These are phyloP conservation scores for Apoda limacodes DNA, from an alignment of 2,888 invertebrate genomes.

Conservation along the genomic window DNA sequence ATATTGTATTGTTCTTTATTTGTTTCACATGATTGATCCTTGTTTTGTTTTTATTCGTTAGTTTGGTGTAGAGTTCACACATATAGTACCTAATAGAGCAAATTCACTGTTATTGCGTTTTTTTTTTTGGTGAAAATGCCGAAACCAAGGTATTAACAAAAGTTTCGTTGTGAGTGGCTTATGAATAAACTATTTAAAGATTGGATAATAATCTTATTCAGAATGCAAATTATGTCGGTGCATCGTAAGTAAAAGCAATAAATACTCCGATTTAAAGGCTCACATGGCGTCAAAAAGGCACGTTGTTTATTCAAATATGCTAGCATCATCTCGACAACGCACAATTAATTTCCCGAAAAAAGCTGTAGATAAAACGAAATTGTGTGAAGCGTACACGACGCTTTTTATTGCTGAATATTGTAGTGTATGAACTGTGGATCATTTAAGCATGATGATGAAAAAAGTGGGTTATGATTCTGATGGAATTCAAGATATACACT, in stretches of 20 bases:
- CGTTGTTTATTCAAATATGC: conserved; percentile 1
- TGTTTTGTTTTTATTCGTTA: too few species aligned
- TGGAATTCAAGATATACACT: conserved; percentile 2
- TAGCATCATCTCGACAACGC: conserved; percentile 2
- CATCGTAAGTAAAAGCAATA: too few species aligned
- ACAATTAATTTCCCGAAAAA: conserved; percentile 2
- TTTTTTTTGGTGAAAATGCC: too few species aligned
- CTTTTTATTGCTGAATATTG: conserved; percentile 6
- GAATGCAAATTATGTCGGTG: too few species aligned
- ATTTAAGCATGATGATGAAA: too few species aligned
- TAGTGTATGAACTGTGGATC: too few species aligned
- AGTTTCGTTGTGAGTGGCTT: background rate
- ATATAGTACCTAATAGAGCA: conserved; percentile 3
- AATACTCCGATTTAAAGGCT: too few species aligned
- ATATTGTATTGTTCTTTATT: too few species aligned
- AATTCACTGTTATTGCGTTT: conserved; percentile 2
- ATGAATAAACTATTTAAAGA: conserved; percentile 3
- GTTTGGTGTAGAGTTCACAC: too few species aligned
- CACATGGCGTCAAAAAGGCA: conserved; percentile 2
- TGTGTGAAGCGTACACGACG: conserved; percentile 4
- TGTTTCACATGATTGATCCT: too few species aligned
- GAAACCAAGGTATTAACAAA: background rate
- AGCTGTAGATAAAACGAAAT: too few species aligned
- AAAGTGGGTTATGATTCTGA: too few species aligned
- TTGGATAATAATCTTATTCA: conserved; percentile 2